phyloP scores from a whole-genome alignment of 2,113 vertebrate species.

The Phycodurus eques region DNA sequence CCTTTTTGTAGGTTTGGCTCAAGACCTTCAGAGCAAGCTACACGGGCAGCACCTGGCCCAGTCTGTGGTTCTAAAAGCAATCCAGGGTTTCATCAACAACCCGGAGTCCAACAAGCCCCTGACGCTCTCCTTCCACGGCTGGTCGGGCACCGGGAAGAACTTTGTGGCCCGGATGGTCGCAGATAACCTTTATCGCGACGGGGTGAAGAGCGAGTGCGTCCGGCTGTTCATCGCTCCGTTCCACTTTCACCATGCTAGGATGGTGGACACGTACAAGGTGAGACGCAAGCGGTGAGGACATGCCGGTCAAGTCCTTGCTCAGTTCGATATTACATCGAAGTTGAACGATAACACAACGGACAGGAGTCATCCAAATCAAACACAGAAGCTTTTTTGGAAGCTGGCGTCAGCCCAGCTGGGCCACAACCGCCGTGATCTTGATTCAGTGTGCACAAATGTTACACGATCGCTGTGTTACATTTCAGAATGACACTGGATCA shows the following conservation, averaged over 20 bases:
- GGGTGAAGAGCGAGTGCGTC: conserved; percentile 86
- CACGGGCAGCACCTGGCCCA: conserved; percentile 90
- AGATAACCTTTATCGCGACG: conserved; percentile 84
- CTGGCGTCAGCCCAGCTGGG: conserved; percentile 4
- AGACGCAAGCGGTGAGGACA: neutral
- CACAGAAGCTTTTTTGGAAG: conserved; percentile 25
- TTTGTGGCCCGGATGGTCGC: conserved; percentile 87
- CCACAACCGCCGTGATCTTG: neutral
- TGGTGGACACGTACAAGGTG: conserved; percentile 88
- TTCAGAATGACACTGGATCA: conserved; percentile 35
- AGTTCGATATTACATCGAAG: conserved; percentile 15
- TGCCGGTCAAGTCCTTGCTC: neutral
- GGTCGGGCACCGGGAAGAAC: conserved; percentile 97
- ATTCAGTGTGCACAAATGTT: conserved; percentile 12
- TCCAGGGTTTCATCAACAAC: conserved; percentile 79
- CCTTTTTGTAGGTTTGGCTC: conserved; percentile 76
- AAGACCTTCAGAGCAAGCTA: conserved; percentile 78
- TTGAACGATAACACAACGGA: neutral
- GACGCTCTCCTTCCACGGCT: conserved; percentile 91
- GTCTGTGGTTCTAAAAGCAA: conserved; percentile 73
- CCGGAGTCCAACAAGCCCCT: conserved; percentile 78
- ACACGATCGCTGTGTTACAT: conserved; percentile 19
- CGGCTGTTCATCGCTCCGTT: conserved; percentile 83
- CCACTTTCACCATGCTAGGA: conserved; percentile 85
- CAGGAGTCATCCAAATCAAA: neutral